phyloP scores from a whole-genome alignment of 2,113 vertebrate species.

The Fulica atra region DNA sequence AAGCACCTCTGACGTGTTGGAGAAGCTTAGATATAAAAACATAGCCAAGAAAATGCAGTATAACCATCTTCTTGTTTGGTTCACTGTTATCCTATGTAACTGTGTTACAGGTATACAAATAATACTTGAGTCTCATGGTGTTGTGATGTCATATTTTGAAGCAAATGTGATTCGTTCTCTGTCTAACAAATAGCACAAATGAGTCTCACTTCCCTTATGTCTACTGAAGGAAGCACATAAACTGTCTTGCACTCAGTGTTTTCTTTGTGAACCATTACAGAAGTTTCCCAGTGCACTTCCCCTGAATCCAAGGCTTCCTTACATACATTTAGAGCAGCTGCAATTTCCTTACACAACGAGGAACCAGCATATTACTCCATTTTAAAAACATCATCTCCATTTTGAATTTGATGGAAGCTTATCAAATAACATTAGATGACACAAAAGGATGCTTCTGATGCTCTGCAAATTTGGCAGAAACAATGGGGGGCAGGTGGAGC shows the following conservation, averaged over 20 bases:
- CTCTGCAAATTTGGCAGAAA: not conserved
- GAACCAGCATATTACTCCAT: not conserved
- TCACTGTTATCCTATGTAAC: not conserved
- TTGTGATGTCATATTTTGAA: not conserved
- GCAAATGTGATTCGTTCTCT: not conserved
- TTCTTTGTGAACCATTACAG: not conserved
- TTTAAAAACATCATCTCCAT: not conserved
- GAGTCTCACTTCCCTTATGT: not conserved
- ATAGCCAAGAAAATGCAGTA: not conserved
- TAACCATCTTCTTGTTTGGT: not conserved
- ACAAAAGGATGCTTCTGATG: not conserved
- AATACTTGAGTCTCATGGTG: not conserved
- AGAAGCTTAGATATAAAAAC: not conserved
- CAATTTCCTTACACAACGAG: not conserved
- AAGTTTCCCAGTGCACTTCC: not conserved
- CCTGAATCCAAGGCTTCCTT: not conserved
- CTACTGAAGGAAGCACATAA: not conserved
- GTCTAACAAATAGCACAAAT: not conserved
- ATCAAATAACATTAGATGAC: not conserved
- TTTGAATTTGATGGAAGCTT: not conserved
- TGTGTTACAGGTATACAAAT: not conserved
- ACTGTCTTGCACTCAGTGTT: not conserved
- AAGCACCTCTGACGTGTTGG: not conserved
- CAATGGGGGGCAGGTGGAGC: fast-evolving
- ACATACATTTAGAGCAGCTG: not conserved